Evolutionary conservation across 92 coral and sea anemone species (phyloP), one percentile per base, ranked within the genome.

Genomic region (Phenganax stokvisi): DNA sequence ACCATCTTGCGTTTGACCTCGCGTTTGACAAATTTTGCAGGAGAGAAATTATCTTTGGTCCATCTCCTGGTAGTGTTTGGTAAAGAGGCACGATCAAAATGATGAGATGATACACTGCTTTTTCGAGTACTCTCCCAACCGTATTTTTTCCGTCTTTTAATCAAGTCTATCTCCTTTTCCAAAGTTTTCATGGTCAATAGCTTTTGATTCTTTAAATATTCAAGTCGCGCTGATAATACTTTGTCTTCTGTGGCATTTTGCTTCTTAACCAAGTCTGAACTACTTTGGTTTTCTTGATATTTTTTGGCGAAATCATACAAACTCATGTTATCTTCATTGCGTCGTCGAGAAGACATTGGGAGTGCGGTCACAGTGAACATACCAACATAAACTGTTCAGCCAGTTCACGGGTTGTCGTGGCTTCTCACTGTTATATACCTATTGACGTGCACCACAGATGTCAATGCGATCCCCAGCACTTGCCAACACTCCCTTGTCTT

Each of bases 271-370:
- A 79, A n/a, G 15, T 79, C 83, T 47, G 83, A 31, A 55, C 83
- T 79, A 20, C 68, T 79, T 52, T 79, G 83, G 51, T 79, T 79
- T 55, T 79, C 83, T 53, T 65, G 83, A 57, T 79, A 79, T 65
- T 79, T 79, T 52, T 79, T 79, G 12, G 83, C 83, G 17, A 79
- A 79, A 15, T 79, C 83, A 64, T 79, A 79, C 83, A 79, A 73
- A 10, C 71, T 67, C 58, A 64, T 7, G 27, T 52, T 73, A 17
- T 79, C 83, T 15, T 79, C 83, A 20, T 8, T 61, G 54, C 72
- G 74, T 79, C 83, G 16, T 51, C 74, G 30, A 6, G 83, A 37
- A 20, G 81, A 58, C 81, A 77, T 77, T 57, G n/a, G 73, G 10
- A 30, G 17, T 37, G 73, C 11, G 16, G 73, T 16, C 11, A 68